These are phyloP conservation scores for Protobothrops flavoviridis DNA, from an alignment of 2,113 vertebrate genomes.

Conservation along the genomic window DNA sequence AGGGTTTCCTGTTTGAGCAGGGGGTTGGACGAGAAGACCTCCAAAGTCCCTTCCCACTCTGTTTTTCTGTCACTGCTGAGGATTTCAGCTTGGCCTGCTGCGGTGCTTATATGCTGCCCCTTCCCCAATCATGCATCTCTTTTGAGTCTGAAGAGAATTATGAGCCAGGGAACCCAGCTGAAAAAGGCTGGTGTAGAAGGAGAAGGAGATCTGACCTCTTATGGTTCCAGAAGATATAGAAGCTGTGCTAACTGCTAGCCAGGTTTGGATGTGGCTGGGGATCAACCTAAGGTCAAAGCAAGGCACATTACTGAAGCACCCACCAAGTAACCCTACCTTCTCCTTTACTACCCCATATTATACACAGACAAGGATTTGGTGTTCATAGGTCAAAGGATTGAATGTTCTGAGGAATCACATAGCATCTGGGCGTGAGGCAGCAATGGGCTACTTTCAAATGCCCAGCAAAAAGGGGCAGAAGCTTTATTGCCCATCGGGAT, in stretches of 20 bases:
- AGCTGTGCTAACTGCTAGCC: background rate
- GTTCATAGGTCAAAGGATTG: conserved; percentile 21
- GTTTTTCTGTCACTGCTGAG: background rate
- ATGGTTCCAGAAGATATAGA: background rate
- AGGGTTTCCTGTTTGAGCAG: background rate
- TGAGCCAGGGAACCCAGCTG: background rate
- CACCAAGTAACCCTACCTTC: conserved; percentile 18
- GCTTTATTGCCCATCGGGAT: background rate
- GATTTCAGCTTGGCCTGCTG: background rate
- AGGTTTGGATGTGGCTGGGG: background rate
- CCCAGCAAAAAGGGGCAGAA: background rate
- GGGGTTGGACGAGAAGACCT: background rate
- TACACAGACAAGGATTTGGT: conserved; percentile 14
- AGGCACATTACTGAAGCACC: conserved; percentile 11
- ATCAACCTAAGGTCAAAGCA: conserved; percentile 20
- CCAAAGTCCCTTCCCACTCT: background rate
- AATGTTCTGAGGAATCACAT: conserved; percentile 30
- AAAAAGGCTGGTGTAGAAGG: background rate
- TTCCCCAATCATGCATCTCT: background rate
- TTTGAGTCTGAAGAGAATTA: background rate
- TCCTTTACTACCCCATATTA: background rate
- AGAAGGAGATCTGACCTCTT: background rate
- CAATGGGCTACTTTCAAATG: background rate
- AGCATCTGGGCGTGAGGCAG: conserved; percentile 5
- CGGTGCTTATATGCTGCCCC: background rate